Conservation (phyloP, 2,113 vertebrate species). For the Xerus inauris region DNA sequence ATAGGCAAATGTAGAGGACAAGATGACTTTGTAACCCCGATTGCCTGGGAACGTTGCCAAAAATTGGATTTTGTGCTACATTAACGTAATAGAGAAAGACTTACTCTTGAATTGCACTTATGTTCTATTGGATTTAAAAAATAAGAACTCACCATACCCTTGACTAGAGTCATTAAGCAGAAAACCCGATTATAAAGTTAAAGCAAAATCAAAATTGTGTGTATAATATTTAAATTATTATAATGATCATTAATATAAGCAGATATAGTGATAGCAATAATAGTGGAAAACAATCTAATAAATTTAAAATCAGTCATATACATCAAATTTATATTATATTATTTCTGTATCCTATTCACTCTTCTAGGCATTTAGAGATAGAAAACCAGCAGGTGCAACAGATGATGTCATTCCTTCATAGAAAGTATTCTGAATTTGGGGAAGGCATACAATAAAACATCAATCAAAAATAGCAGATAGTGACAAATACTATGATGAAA, state of each 20-base stretch:
- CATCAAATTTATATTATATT: background rate
- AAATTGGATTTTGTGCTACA: constrained; percentile 68
- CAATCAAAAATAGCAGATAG: background rate
- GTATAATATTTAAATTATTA: background rate
- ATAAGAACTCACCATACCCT: constrained; percentile 37
- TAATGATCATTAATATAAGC: background rate
- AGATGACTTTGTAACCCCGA: constrained; percentile 68
- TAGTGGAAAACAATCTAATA: background rate
- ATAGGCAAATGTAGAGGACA: constrained; percentile 58
- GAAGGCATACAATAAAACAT: background rate
- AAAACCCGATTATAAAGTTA: constrained; percentile 25
- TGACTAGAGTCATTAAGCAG: constrained; percentile 45
- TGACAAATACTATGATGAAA: background rate
- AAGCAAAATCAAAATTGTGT: constrained; percentile 11
- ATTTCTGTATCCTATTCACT: background rate
- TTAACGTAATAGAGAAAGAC: constrained; percentile 71
- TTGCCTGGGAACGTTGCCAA: constrained; percentile 75
- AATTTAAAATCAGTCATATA: background rate
- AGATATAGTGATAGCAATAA: background rate
- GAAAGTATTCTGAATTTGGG: background rate
- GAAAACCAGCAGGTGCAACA: background rate
- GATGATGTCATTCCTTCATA: background rate
- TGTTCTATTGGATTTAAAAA: constrained; percentile 41
- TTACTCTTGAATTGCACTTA: constrained; percentile 69
- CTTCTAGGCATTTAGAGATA: background rate